A percentile compares a stretch with the other conserved stretches of the same genome.
Conservation (phyloP, 2,888 invertebrate species). For the Ectemnius lituratus region DNA sequence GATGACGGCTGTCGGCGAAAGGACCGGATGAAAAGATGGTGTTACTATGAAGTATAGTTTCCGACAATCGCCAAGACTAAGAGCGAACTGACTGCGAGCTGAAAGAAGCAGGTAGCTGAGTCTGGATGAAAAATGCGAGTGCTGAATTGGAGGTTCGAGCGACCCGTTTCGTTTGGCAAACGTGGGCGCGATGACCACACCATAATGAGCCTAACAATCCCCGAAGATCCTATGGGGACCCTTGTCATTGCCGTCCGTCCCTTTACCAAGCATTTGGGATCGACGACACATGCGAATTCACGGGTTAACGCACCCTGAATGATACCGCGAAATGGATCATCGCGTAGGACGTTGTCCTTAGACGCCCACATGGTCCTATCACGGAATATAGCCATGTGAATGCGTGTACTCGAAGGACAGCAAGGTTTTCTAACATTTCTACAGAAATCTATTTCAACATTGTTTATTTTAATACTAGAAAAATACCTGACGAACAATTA, state of each 20-base stretch:
- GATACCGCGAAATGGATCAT: constrained; percentile 52
- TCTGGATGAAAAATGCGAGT: constrained; percentile 35
- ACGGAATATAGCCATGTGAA: constrained; percentile 1
- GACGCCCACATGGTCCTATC: constrained; percentile 54
- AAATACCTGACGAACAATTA: too few relatives aligned
- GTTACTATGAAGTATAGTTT: constrained; percentile 2
- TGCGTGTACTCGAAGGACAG: constrained; percentile 31
- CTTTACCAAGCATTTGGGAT: constrained; percentile 43
- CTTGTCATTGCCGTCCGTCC: constrained; percentile 46
- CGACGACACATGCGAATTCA: constrained; percentile 37
- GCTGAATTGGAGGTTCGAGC: constrained; percentile 37
- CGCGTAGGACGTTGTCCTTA: constrained; percentile 56
- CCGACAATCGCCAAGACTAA: constrained; percentile 27
- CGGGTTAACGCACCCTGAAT: constrained; percentile 69
- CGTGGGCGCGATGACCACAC: constrained; percentile 70
- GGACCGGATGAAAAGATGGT: constrained; percentile 5
- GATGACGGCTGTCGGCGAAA: not conserved
- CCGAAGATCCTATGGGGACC: constrained; percentile 55
- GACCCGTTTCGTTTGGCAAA: constrained; percentile 55
- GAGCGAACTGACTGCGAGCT: not conserved
- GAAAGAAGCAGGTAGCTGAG: constrained; percentile 44
- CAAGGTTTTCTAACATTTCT: constrained; percentile 49
- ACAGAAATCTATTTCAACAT: constrained; percentile 43
- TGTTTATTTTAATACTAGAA: too few relatives aligned
- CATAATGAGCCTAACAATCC: constrained; percentile 72